Evolutionary conservation across 2,797 vertebrate genomes (phyloP), one percentile per base, ranked within the genome.

Genomic region (Tinamus major): DNA sequence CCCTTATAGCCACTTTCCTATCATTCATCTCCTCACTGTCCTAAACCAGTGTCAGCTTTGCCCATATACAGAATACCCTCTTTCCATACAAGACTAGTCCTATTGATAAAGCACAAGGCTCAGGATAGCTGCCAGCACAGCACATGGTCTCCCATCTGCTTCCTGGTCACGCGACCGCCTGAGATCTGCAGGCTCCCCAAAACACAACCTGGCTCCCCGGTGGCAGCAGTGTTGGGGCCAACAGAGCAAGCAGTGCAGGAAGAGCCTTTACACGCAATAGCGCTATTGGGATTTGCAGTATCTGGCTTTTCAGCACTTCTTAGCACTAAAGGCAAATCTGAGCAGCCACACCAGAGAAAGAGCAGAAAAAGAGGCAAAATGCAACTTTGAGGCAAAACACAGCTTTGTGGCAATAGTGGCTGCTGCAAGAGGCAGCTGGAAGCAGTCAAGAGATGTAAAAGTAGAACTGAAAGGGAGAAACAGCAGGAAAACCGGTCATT

Each of bases 71-170:
- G 10, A 26, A 51, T 26, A 51, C 58, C 64, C 68, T 79, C 58
- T 85, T 91, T 92, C 88, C 90, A 39, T 56, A 49, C 61, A 72
- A 64, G 75, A 92, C 84, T n/a, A 84, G 77, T 71, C 53, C 85
- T 74, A n/a, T 42, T 68, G 90, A 42, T 84, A 67, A 88, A 80
- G 6, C 79, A 70, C 77, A 81, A 87, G 83, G 55, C 85, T n/a
- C 77, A 81, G 33, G 83, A 61, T 1, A 91, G 64, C 84, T 90
- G 69, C 75, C 65, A 65, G 87, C 74, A 74, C 67, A 79, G 77
- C 42, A 67, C 39, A 61, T 27, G 61, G 44, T 33, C 81, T 81
- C 59, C 74, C 87, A 27, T 29, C 78, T 75, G 35, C 26, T 81
- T 76, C 80, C 69, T 76, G 77, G 77, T 55, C 59, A 10, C 1